A percentile compares a stretch with the other conserved stretches of the same genome.
phyloP scores from a whole-genome alignment of 2,888 invertebrate genomes.

The Parnassius glacialis region DNA sequence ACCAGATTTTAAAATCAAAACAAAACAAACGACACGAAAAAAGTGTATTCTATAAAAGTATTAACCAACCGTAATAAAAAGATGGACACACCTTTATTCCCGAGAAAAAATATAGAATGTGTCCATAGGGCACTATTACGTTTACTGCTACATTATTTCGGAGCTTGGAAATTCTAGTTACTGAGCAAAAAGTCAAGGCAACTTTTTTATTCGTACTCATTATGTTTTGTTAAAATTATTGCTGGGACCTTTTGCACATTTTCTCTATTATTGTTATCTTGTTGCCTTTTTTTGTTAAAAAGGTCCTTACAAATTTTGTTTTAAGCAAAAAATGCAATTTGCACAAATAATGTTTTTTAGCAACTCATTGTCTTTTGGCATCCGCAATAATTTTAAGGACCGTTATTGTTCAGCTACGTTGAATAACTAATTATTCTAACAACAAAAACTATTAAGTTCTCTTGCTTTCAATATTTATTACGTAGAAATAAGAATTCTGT shows the following conservation, averaged over 20 bases:
- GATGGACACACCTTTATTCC: slow-evolving; percentile 14
- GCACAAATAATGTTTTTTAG: slow-evolving; percentile 68
- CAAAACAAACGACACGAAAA: no score
- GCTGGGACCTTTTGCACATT: slow-evolving; percentile 46
- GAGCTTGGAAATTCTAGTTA: slow-evolving; percentile 27
- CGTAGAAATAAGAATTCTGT: background rate
- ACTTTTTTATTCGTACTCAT: slow-evolving; percentile 25
- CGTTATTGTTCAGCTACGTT: slow-evolving; percentile 16
- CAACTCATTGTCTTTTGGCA: slow-evolving; percentile 38
- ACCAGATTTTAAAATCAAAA: no score
- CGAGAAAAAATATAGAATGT: slow-evolving; percentile 4
- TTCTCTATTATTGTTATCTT: slow-evolving; percentile 35
- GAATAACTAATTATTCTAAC: slow-evolving; percentile 2
- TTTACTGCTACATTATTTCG: slow-evolving; percentile 19
- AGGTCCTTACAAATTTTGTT: slow-evolving; percentile 43
- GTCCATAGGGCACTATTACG: slow-evolving; percentile 3
- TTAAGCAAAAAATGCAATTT: slow-evolving; percentile 51
- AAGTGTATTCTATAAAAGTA: no score
- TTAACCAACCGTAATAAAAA: background rate
- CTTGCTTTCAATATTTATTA: background rate
- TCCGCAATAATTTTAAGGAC: slow-evolving; percentile 34
- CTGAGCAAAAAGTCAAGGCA: slow-evolving; percentile 28
- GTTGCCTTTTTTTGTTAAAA: slow-evolving; percentile 32
- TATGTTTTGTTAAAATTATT: slow-evolving; percentile 35
- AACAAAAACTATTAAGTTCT: background rate